These are phyloP conservation scores for Anolis sagrei DNA, from an alignment of 2,113 vertebrate genomes.

Conservation along the genomic window DNA sequence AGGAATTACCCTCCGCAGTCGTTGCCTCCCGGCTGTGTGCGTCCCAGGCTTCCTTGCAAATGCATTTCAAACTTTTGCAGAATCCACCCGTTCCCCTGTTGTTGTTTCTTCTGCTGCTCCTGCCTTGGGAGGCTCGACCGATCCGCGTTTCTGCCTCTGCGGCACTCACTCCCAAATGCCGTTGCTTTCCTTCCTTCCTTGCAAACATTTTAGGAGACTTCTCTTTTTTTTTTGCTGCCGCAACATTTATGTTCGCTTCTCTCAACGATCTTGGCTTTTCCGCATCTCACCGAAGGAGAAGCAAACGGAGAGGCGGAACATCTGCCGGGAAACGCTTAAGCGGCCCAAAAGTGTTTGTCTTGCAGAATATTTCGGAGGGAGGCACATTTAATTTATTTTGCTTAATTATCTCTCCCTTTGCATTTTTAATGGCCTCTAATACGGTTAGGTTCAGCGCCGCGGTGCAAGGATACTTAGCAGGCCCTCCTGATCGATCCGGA, in stretches of 20 bases:
- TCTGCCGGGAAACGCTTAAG: conserved; percentile 19
- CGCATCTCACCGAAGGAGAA: neutral
- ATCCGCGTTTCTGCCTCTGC: too few species aligned
- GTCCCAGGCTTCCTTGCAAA: too few species aligned
- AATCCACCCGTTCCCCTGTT: too few species aligned
- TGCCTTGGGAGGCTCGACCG: too few species aligned
- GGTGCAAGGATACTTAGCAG: neutral
- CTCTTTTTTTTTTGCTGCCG: neutral
- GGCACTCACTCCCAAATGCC: too few species aligned
- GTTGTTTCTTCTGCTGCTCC: too few species aligned
- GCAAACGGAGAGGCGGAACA: neutral
- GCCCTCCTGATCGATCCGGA: neutral
- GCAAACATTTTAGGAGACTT: too few species aligned
- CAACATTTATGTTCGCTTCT: neutral
- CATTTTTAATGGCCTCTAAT: conserved; percentile 56
- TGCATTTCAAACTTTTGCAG: too few species aligned
- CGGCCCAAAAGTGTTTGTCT: conserved; percentile 3
- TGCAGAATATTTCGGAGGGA: conserved; percentile 44
- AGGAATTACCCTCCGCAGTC: too few species aligned
- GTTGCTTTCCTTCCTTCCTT: too few species aligned
- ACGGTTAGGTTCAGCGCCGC: conserved; percentile 33
- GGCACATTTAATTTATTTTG: conserved; percentile 52
- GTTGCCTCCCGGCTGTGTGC: too few species aligned
- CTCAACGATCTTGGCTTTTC: conserved; percentile 16
- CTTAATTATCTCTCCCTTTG: conserved; percentile 62